Evolutionary conservation across 2,113 vertebrate species (phyloP), one percentile per base, ranked within the genome.

Genomic region (Gorilla gorilla): DNA sequence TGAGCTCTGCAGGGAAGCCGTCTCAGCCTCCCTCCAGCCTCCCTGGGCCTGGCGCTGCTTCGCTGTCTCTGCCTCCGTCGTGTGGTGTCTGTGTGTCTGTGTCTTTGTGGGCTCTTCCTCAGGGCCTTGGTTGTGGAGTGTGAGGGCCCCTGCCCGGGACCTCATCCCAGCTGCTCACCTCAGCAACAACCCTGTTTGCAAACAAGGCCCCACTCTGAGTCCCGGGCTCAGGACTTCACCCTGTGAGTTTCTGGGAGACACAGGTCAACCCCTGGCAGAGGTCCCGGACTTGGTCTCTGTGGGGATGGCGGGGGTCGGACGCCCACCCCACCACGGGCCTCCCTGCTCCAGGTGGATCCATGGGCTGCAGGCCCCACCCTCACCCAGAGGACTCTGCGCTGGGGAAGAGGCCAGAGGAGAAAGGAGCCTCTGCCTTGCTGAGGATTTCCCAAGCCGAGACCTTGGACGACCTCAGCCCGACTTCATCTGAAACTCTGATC

Each of bases 111-210:
- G 9, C 27, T 38, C 18, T 38, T 30, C 48, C 6, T 4, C 3
- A 27, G 61, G 52, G 48, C 43, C 11, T 1, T 5, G 0, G 81
- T 38, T 5, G 0, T 0, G 1, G 0, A 5, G 45, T 68, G 25
- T 0, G 0, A 25, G 32, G 64, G n/a, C 17, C 82, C 6, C 61
- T 64, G 27, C 61, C 61, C 11, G 0, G 61, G 70, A 23, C 70
- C 38, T 40, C 22, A 66, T 66, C n/a, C 9, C 35, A 72, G n/a
- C 18, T 72, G 35, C 35, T 38, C 68, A 38, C 68, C 35, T 20
- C n/a, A 20, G n/a, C 72, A 14, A 75, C 23, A 75, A 14, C 72
- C 40, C 43, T 17, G 13, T 45, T 48, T 30, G 40, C 43, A 76
- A 45, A 76, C 14, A 7, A 48, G 73, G 13, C 43, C 14, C 43